Percentiles rank a stretch among this genome's conserved stretches.
Conservation (phyloP, 2,113 vertebrate genomes). For the Corvus moneduloides region DNA sequence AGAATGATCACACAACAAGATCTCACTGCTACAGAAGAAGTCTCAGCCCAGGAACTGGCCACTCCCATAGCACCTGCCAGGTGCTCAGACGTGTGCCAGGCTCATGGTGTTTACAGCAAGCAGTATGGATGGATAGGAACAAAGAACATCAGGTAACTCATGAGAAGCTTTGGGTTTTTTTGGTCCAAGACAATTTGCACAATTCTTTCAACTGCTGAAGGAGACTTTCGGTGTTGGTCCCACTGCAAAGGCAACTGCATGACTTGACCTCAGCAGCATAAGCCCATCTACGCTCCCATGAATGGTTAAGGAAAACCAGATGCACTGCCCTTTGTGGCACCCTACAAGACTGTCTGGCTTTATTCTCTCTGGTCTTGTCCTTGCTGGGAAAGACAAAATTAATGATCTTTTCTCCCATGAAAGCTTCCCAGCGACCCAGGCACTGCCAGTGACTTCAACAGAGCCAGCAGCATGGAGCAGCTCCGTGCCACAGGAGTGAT, state of each 20-base stretch:
- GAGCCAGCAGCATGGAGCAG: background rate
- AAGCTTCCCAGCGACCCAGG: background rate
- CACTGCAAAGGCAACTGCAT: background rate
- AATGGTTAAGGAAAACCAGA: background rate
- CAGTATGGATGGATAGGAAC: background rate
- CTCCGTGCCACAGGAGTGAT: accelerated
- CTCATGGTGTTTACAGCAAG: background rate
- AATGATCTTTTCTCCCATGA: background rate
- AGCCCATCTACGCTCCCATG: background rate
- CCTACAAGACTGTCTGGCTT: background rate
- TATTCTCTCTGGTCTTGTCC: background rate
- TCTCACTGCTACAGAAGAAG: background rate
- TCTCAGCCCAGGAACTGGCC: background rate
- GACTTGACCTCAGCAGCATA: background rate
- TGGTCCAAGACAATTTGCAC: background rate
- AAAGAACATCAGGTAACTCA: constrained; percentile 15
- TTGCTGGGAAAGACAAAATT: background rate
- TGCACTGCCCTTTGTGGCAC: background rate
- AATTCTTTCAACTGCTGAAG: constrained; percentile 27
- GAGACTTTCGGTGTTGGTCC: background rate
- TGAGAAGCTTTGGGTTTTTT: constrained; percentile 33
- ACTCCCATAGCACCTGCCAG: background rate
- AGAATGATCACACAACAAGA: background rate
- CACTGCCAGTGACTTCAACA: accelerated
- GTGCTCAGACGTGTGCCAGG: background rate